Evolutionary conservation across 2,888 invertebrate species (phyloP).

Genomic region (Lycaena phlaeas): DNA sequence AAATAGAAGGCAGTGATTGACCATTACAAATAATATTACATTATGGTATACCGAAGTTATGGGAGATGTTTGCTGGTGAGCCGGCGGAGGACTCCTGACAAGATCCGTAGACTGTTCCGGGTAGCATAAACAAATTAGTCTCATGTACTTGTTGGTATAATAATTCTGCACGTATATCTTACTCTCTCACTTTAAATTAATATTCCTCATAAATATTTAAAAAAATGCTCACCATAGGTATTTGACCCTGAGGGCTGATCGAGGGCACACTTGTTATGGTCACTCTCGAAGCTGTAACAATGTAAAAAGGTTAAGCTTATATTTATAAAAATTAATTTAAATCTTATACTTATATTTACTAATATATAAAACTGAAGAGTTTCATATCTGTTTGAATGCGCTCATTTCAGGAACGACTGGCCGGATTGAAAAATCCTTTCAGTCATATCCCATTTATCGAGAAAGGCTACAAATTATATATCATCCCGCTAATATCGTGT

Average conservation of each 20-base stretch:
- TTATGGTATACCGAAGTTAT: slow-evolving; percentile 77
- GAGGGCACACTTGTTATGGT: slow-evolving; percentile 72
- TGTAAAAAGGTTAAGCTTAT: slow-evolving; percentile 18
- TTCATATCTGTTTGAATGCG: too few relatives aligned
- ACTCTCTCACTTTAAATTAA: neutral
- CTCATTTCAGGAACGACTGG: too few relatives aligned
- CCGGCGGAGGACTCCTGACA: slow-evolving; percentile 86
- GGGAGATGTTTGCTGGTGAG: slow-evolving; percentile 85
- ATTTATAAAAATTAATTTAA: too few relatives aligned
- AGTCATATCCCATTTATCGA: too few relatives aligned
- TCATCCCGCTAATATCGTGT: too few relatives aligned
- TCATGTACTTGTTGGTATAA: slow-evolving; percentile 5
- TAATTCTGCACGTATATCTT: too few relatives aligned
- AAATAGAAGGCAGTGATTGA: too few relatives aligned
- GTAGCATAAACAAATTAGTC: slow-evolving; percentile 42
- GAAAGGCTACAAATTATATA: too few relatives aligned
- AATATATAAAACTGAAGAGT: too few relatives aligned
- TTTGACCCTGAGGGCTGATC: slow-evolving; percentile 74
- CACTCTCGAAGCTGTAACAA: slow-evolving; percentile 62
- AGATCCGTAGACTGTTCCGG: slow-evolving; percentile 76
- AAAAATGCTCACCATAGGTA: slow-evolving; percentile 83
- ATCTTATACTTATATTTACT: too few relatives aligned
- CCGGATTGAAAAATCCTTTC: too few relatives aligned
- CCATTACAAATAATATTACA: slow-evolving; percentile 30
- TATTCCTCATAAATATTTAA: slow-evolving; percentile 14